Conservation (phyloP, 2,888 invertebrate species). For the Augochlorella aurata region DNA sequence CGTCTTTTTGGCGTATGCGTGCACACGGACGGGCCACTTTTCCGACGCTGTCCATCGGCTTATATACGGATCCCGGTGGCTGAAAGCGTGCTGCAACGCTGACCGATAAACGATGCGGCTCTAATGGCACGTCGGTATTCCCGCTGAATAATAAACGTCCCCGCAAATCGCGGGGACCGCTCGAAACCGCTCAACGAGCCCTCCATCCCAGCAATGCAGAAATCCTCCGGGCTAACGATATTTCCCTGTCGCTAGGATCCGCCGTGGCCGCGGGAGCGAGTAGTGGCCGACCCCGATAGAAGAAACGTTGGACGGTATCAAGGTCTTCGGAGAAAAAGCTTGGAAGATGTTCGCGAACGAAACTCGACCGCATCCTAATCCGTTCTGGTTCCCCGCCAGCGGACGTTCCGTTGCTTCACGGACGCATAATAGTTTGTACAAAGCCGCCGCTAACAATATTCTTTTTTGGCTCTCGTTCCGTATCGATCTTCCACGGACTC, state of each 20-base stretch:
- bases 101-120: slow-evolving; percentile 33
- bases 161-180: not conserved
- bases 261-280: not conserved
- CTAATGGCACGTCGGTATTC: slow-evolving; percentile 30
- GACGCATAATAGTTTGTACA: too few species aligned
- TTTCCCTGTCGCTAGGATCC: not conserved
- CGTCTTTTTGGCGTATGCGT: not conserved
- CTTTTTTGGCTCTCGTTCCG: too few species aligned
- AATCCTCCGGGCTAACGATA: slow-evolving; percentile 2
- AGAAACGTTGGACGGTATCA: not conserved
- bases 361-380: too few species aligned
- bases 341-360: too few species aligned
- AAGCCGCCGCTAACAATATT: too few species aligned
- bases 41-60: slow-evolving; percentile 13
- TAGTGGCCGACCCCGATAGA: not conserved
- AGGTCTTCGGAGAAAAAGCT: not conserved
- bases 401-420: too few species aligned
- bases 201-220: slow-evolving; percentile 3
- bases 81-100: not conserved
- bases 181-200: not conserved
- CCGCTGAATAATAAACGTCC: slow-evolving; percentile 43
- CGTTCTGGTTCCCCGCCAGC: too few species aligned
- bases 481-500: too few species aligned
- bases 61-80: not conserved
- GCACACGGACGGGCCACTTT: not conserved